Conservation (phyloP, 2,888 invertebrate species). For the Ametastegia equiseti region DNA sequence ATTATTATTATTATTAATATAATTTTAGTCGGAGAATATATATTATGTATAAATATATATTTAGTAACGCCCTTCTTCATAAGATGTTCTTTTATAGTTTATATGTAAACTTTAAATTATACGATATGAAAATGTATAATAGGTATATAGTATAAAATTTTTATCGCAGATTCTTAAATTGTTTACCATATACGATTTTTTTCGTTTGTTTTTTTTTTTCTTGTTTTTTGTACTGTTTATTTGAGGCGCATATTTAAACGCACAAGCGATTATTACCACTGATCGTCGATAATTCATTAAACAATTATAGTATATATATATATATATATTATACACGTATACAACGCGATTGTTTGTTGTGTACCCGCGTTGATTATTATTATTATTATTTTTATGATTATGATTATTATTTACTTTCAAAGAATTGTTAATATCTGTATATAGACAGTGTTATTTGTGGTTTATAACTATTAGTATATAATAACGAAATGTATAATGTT, state of each 20-base stretch:
- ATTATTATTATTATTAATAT: too few relatives aligned
- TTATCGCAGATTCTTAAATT: background rate
- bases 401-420: slow-evolving; percentile 22
- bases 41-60: too few relatives aligned
- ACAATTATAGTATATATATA: background rate
- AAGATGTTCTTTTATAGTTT: background rate
- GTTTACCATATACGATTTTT: background rate
- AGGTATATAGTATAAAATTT: background rate
- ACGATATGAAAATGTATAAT: background rate
- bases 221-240: slow-evolving; percentile 19
- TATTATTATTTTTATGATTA: background rate
- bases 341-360: too few relatives aligned
- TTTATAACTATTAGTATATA: slow-evolving; percentile 59
- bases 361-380: too few relatives aligned
- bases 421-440: slow-evolving; percentile 63
- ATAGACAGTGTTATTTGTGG: slow-evolving; percentile 66
- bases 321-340: too few relatives aligned
- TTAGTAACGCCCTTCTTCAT: too few relatives aligned
- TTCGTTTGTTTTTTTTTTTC: slow-evolving; percentile 23
- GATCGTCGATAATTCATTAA: background rate
- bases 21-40: too few relatives aligned
- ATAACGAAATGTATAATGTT: slow-evolving; percentile 58
- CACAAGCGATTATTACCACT: slow-evolving; percentile 5
- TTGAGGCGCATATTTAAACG: slow-evolving; percentile 21
- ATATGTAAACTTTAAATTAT: too few relatives aligned